Evolutionary conservation across 2,888 invertebrate genomes (phyloP), one percentile per base, ranked within the genome.

Genomic region (Lycocerus yunnanus): DNA sequence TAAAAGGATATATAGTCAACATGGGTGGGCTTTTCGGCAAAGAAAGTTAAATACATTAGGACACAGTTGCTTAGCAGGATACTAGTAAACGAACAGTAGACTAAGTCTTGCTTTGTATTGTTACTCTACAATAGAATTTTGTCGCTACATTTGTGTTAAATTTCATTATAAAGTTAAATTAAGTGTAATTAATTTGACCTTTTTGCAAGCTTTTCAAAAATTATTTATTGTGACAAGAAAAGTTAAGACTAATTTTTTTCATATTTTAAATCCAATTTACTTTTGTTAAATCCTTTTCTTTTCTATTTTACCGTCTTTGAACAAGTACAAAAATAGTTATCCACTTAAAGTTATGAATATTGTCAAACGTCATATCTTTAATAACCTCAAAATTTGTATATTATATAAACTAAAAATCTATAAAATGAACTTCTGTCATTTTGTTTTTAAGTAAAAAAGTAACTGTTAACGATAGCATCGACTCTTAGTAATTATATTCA

Each of bases 1-100:
- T 63, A 16, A 20, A 68, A 66, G 63, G 20, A 66, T 61, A 21
- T n/a, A n/a, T 21, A 43, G 65, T 63, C 82, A 71, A 81, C 82
- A 82, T 85, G 84, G 85, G 85, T 85, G 85, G 81, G 78, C 84
- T 74, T 73, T 74, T 84, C 84, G 84, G 85, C 85, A 85, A 85
- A 85, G 84, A 81, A 82, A 82, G 83, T 82, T 84, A 85, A 85
- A 84, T 83, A 83, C 84, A 84, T 85, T 85, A 85, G 83, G 84
- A 84, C 82, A 85, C 84, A 85, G 84, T 85, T 85, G 83, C 84
- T 83, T 84, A 83, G 83, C 82, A 80, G 83, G 83, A 81, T 78
- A 80, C 81, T 82, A 80, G 82, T 80, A 82, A 81, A 80, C 77
- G 79, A 82, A 81, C 77, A 78, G 79, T 78, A 82, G 81, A 80